A percentile compares a stretch with the other conserved stretches of the same genome.
Evolutionary conservation across 2,888 invertebrate genomes (phyloP).

Genomic region (Erynnis tages): DNA sequence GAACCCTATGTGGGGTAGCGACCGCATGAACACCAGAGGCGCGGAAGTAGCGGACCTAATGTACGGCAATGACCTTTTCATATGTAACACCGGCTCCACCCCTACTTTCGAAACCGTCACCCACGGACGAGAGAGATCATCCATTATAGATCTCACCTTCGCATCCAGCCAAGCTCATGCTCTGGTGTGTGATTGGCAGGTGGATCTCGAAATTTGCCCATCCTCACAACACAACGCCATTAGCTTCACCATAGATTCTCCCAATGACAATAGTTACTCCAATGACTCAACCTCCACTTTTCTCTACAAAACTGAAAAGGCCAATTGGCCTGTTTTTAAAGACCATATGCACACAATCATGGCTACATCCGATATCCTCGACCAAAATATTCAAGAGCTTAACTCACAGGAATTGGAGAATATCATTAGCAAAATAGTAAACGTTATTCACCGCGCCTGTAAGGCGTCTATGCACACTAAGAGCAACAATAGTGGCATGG

Average conservation of each 20-base stretch:
- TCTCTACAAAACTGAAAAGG: slow-evolving; percentile 20
- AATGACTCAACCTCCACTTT: not conserved
- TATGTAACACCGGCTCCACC: not conserved
- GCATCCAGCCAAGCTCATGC: not conserved
- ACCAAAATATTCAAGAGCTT: not conserved
- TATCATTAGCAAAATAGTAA: not conserved
- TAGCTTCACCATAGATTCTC: slow-evolving; percentile 11
- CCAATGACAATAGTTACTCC: not conserved
- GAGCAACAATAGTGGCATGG: not conserved
- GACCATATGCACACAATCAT: not conserved
- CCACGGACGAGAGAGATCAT: slow-evolving; percentile 11
- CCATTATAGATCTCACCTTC: slow-evolving; percentile 1
- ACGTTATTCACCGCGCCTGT: not conserved
- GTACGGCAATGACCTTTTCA: not conserved
- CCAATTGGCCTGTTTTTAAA: slow-evolving; percentile 16
- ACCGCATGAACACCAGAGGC: not conserved
- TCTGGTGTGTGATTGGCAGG: not conserved
- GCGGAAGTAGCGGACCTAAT: not conserved
- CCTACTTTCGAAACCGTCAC: slow-evolving; percentile 20
- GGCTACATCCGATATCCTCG: not conserved
- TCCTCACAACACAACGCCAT: slow-evolving; percentile 31
- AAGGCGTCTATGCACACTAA: not conserved
- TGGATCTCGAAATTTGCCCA: slow-evolving; percentile 3
- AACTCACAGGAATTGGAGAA: not conserved
- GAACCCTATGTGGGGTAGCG: not conserved